Percentiles rank a stretch among this genome's conserved stretches.
Evolutionary conservation across 1,140 invertebrate species (phyloP).

Genomic region (Conus betulinus): DNA sequence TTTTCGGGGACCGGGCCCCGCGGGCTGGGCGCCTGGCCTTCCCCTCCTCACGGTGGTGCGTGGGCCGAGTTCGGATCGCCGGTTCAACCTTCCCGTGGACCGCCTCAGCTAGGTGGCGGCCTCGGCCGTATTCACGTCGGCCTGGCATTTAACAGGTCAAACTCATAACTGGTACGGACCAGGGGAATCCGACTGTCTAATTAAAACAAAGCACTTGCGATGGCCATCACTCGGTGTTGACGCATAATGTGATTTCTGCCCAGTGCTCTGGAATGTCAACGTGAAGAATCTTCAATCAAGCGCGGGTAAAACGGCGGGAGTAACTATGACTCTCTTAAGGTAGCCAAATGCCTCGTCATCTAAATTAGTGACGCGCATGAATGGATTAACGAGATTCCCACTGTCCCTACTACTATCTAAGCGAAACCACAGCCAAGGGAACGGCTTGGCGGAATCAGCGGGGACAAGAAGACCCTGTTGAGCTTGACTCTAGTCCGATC

Average conservation of each 20-base stretch:
- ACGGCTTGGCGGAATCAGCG: constrained; percentile 80
- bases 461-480: constrained; percentile 88
- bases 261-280: constrained; percentile 88
- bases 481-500: constrained; percentile 83
- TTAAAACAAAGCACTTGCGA: constrained; percentile 93
- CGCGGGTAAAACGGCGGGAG: constrained; percentile 87
- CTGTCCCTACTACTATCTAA: constrained; percentile 80
- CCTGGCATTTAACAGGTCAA: too few species aligned
- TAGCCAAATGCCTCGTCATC: constrained; percentile 80
- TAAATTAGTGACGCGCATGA: constrained; percentile 83
- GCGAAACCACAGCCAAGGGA: constrained; percentile 83
- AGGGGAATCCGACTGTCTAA: constrained; percentile 80
- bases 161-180: constrained; percentile 81
- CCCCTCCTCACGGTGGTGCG: too few species aligned
- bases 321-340: too few species aligned
- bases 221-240: constrained; percentile 82
- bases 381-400: constrained; percentile 81
- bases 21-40: constrained; percentile 52
- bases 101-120: too few species aligned
- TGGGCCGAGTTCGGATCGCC: too few species aligned
- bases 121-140: too few species aligned
- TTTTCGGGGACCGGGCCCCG: constrained; percentile 56
- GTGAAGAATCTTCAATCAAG: constrained; percentile 84
- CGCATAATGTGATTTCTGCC: constrained; percentile 88
- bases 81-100: too few species aligned